These are phyloP conservation scores for Prenolepis imparis DNA, from an alignment of 2,888 invertebrate species.

Conservation along the genomic window DNA sequence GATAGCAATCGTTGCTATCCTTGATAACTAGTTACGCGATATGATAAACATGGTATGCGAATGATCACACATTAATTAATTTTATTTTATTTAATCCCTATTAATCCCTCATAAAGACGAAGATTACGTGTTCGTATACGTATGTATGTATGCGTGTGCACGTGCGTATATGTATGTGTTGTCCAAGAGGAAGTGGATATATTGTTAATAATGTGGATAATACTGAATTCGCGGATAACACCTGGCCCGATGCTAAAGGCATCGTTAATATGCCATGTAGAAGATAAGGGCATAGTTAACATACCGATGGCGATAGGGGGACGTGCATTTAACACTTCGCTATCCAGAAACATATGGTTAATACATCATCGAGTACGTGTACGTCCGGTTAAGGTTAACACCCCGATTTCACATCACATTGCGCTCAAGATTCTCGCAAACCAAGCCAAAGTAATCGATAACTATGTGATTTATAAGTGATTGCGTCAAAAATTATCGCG, in stretches of 20 bases:
- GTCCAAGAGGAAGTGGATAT: slow-evolving; percentile 18
- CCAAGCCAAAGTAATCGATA: background rate
- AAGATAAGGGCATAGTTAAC: slow-evolving; percentile 50
- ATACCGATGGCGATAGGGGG: slow-evolving; percentile 22
- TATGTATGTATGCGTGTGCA: too few relatives aligned
- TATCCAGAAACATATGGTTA: slow-evolving; percentile 29
- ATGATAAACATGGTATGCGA: slow-evolving; percentile 9
- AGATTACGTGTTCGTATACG: background rate
- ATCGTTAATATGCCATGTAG: slow-evolving; percentile 59
- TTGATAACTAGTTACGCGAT: background rate
- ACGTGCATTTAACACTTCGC: slow-evolving; percentile 51
- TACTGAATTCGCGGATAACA: slow-evolving; percentile 52
- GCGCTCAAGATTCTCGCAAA: background rate
- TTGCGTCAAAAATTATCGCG: background rate
- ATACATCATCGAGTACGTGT: slow-evolving; percentile 41
- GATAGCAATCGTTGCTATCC: background rate
- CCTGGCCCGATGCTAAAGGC: slow-evolving; percentile 47
- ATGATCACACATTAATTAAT: too few relatives aligned
- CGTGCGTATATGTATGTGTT: too few relatives aligned
- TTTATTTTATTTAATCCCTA: too few relatives aligned
- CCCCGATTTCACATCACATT: background rate
- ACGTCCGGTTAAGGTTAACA: slow-evolving; percentile 1
- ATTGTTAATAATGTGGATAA: slow-evolving; percentile 39
- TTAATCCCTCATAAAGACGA: slow-evolving; percentile 27
- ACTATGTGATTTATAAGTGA: background rate